Evolutionary conservation across 2,797 vertebrate genomes (phyloP).

Genomic region (Tenualosa thibaudeaui): DNA sequence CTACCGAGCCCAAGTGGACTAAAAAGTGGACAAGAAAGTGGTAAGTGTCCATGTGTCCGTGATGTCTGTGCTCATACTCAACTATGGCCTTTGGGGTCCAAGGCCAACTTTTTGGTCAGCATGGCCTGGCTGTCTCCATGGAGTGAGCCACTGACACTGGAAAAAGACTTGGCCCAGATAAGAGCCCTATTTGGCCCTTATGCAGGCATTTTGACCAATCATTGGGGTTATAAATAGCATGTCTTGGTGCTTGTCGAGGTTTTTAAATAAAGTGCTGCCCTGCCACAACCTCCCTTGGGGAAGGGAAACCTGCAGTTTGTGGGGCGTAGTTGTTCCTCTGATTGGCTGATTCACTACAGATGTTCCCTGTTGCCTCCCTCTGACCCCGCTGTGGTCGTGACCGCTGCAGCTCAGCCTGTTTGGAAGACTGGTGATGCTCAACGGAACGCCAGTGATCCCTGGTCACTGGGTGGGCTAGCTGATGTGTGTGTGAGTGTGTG

Average conservation of each 20-base stretch:
- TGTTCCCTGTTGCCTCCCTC: constrained; percentile 52
- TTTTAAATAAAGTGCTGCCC: constrained; percentile 67
- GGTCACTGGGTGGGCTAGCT: neutral
- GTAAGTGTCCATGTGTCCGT: too few relatives aligned
- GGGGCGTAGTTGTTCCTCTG: constrained; percentile 41
- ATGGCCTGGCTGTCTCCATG: neutral
- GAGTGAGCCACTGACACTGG: too few relatives aligned
- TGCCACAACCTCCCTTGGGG: constrained; percentile 57
- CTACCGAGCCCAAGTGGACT: too few relatives aligned
- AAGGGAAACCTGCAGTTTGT: constrained; percentile 50
- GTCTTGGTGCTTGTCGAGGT: constrained; percentile 35
- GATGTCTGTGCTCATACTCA: too few relatives aligned
- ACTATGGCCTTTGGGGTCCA: too few relatives aligned
- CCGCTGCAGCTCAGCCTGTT: neutral
- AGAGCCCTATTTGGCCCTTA: neutral
- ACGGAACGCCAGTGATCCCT: neutral
- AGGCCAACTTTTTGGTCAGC: neutral
- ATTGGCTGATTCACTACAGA: constrained; percentile 63
- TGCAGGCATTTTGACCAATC: too few relatives aligned
- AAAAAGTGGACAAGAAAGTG: too few relatives aligned
- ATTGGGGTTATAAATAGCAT: neutral
- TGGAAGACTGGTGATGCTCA: neutral
- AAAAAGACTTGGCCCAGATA: neutral
- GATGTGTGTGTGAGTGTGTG: neutral
- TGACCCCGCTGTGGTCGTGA: neutral